Evolutionary conservation across 2,888 invertebrate genomes (phyloP).

Genomic region (Drosophila parthenogenetica): DNA sequence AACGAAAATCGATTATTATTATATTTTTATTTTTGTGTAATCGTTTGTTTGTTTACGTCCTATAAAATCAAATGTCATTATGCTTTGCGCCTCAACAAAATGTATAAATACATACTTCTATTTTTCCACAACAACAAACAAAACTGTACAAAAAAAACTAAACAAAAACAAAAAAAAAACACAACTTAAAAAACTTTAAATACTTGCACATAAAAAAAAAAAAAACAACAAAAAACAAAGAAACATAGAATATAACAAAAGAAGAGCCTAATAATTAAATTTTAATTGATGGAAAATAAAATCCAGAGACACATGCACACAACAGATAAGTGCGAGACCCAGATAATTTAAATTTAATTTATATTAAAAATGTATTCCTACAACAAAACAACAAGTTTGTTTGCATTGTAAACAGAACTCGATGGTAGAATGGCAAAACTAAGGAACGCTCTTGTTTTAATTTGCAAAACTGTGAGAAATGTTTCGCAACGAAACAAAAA

Average conservation of each 20-base stretch:
- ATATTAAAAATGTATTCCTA: slow-evolving; percentile 66
- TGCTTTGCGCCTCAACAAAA: slow-evolving; percentile 60
- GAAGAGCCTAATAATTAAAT: slow-evolving; percentile 14
- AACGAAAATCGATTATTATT: slow-evolving; percentile 38
- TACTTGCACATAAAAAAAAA: slow-evolving; percentile 54
- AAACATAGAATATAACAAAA: slow-evolving; percentile 34
- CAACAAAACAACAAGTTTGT: slow-evolving; percentile 54
- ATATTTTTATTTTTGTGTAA: slow-evolving; percentile 39
- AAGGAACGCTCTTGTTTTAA: slow-evolving; percentile 57
- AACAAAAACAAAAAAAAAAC: slow-evolving; percentile 5
- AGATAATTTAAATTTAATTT: slow-evolving; percentile 61
- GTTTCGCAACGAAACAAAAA: slow-evolving; percentile 79
- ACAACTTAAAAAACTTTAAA: slow-evolving; percentile 18
- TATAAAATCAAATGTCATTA: slow-evolving; percentile 66
- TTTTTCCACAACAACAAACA: slow-evolving; percentile 61
- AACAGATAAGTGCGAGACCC: slow-evolving; percentile 48
- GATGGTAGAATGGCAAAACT: slow-evolving; percentile 40
- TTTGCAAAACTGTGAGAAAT: slow-evolving; percentile 75
- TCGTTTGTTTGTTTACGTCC: slow-evolving; percentile 62
- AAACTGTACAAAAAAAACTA: slow-evolving; percentile 45
- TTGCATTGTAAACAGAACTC: slow-evolving; percentile 47
- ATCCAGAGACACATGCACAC: slow-evolving; percentile 5
- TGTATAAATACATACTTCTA: slow-evolving; percentile 61
- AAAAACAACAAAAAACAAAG: slow-evolving; percentile 7
- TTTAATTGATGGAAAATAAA: slow-evolving; percentile 4